Evolutionary conservation across 2,888 invertebrate genomes (phyloP).

Genomic region (Lasioglossum villosulum): DNA sequence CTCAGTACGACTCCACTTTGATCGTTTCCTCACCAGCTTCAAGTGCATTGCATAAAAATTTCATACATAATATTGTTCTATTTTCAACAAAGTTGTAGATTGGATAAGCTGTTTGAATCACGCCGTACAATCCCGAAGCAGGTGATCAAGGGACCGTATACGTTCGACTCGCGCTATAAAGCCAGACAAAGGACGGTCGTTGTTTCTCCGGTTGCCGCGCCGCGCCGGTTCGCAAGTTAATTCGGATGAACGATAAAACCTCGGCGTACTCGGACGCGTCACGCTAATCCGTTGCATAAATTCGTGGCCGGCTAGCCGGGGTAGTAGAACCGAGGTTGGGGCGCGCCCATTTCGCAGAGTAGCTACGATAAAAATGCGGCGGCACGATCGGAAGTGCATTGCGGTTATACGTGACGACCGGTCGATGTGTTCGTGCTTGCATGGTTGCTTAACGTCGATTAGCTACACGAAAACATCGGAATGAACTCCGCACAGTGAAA

Average conservation of each 20-base stretch:
- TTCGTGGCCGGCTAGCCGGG: constrained; percentile 10
- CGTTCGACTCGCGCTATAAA: neutral
- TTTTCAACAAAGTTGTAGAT: neutral
- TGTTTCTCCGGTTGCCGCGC: neutral
- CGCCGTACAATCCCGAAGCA: neutral
- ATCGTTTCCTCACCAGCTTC: neutral
- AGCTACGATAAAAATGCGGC: constrained; percentile 40
- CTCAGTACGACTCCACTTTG: neutral
- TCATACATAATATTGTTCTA: neutral
- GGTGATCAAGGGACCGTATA: neutral
- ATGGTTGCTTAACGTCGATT: neutral
- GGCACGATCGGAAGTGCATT: constrained; percentile 43
- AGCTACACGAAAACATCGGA: neutral
- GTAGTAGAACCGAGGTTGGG: neutral
- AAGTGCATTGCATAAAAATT: neutral
- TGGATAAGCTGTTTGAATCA: neutral
- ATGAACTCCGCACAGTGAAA: too few species aligned
- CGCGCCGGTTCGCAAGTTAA: constrained; percentile 20
- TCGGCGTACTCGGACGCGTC: constrained; percentile 1
- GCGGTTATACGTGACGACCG: constrained; percentile 29
- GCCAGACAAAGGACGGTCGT: neutral
- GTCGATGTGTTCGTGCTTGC: constrained; percentile 3
- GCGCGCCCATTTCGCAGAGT: constrained; percentile 16
- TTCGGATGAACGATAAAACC: constrained; percentile 20
- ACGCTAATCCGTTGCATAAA: constrained; percentile 26